phyloP scores from a whole-genome alignment of 2,797 vertebrate genomes.

The Acanthiza pusilla region DNA sequence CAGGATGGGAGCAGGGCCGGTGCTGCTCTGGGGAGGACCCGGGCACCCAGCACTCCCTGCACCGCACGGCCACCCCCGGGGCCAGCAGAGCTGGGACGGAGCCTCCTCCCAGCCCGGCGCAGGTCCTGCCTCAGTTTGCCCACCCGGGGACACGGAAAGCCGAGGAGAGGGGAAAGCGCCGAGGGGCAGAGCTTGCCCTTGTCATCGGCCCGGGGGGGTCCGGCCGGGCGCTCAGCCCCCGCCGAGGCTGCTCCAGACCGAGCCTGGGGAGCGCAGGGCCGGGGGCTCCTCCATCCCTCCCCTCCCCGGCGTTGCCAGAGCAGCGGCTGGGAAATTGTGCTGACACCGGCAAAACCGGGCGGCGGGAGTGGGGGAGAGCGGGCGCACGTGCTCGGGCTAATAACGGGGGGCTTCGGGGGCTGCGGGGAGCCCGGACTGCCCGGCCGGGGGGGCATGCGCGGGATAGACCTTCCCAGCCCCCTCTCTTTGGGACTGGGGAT shows the following conservation, averaged over 20 bases:
- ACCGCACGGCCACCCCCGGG: background rate
- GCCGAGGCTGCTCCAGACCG: background rate
- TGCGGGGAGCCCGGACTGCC: background rate
- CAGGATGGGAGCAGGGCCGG: background rate
- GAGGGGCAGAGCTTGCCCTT: background rate
- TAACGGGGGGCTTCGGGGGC: background rate
- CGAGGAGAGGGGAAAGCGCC: background rate
- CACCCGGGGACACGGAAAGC: background rate
- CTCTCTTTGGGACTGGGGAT: no score
- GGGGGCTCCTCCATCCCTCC: background rate
- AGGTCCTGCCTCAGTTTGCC: background rate
- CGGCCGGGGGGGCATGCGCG: background rate
- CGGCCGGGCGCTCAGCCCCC: background rate
- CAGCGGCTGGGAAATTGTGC: conserved; percentile 60
- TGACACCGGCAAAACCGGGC: conserved; percentile 39
- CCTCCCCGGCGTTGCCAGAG: background rate
- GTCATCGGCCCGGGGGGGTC: rapidly evolving
- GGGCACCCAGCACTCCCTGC: rapidly evolving
- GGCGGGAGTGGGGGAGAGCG: background rate
- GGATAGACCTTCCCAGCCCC: background rate
- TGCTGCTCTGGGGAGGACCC: background rate
- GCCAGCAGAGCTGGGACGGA: background rate
- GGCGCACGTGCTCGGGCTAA: conserved; percentile 29
- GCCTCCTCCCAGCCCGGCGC: background rate
- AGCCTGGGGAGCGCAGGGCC: background rate